A percentile compares a stretch with the other conserved stretches of the same genome.
These are phyloP conservation scores for Nemopilema nomurai DNA, from an alignment of 30 jellyfish, hydroid and myxozoan species.

Conservation along the genomic window DNA sequence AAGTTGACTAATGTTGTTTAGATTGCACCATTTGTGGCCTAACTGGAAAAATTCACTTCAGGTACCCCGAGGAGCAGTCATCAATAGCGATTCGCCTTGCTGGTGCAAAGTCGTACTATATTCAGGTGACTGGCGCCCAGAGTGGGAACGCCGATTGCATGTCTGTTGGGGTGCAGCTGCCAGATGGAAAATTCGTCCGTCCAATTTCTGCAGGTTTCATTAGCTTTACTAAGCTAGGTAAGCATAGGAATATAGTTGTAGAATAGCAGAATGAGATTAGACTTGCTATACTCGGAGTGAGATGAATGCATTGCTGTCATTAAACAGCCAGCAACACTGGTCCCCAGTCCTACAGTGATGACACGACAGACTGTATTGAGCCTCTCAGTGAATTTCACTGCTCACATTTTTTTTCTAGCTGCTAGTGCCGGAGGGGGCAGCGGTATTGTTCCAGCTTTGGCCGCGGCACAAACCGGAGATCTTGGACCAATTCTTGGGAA, in stretches of 20 bases:
- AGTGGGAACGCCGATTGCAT: conserved; percentile 80
- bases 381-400: background rate
- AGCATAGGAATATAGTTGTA: too few relatives aligned
- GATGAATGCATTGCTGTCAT: too few relatives aligned
- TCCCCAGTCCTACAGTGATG: too few relatives aligned
- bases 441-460: conserved; percentile 85
- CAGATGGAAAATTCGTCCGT: conserved; percentile 90
- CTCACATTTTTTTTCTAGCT: conserved; percentile 29
- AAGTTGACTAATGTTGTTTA: too few relatives aligned
- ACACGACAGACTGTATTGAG: too few relatives aligned
- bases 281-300: too few relatives aligned
- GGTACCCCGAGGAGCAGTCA: conserved; percentile 99
- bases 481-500: conserved; percentile 87
- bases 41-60: background rate
- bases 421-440: conserved; percentile 66
- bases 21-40: too few relatives aligned
- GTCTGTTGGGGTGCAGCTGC: conserved; percentile 95
- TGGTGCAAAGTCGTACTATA: conserved; percentile 91
- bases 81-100: conserved; percentile 82
- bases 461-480: conserved; percentile 96
- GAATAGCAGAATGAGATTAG: too few relatives aligned
- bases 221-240: conserved; percentile 70
- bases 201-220: conserved; percentile 77
- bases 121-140: conserved; percentile 95
- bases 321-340: too few relatives aligned